These are phyloP conservation scores for Erythrocebus patas DNA, from an alignment of 2,113 vertebrate genomes.

Conservation along the genomic window DNA sequence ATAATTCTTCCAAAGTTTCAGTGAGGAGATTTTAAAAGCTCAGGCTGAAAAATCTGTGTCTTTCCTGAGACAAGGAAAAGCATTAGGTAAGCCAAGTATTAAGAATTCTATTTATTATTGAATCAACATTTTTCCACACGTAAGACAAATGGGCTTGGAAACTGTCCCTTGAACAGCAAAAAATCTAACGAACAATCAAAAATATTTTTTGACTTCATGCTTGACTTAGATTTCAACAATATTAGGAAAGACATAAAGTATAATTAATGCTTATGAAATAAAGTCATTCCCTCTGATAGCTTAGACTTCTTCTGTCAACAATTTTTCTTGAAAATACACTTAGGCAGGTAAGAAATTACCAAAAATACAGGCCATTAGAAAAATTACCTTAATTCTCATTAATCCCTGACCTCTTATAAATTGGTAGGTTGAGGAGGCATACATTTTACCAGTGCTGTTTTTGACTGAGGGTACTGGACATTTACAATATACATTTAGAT, in stretches of 20 bases:
- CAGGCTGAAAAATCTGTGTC: constrained; percentile 6
- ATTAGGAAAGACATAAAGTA: constrained; percentile 76
- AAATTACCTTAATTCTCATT: constrained; percentile 84
- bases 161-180: constrained; percentile 57
- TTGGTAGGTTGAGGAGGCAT: constrained; percentile 75
- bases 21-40: constrained; percentile 29
- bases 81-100: constrained; percentile 48
- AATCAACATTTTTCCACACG: constrained; percentile 30
- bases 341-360: constrained; percentile 83
- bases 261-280: constrained; percentile 73
- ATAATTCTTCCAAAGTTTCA: constrained; percentile 11
- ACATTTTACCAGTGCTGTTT: constrained; percentile 75
- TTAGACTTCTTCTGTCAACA: constrained; percentile 79
- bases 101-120: constrained; percentile 55
- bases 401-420: constrained; percentile 81
- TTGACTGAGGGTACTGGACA: constrained; percentile 70
- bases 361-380: constrained; percentile 87
- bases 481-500: constrained; percentile 79
- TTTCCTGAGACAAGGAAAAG: constrained; percentile 26
- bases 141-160: constrained; percentile 56
- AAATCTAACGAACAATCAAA: constrained; percentile 60
- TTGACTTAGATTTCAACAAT: constrained; percentile 71
- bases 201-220: constrained; percentile 66
- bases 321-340: constrained; percentile 83
- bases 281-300: constrained; percentile 71